phyloP scores from a whole-genome alignment of 2,888 invertebrate species.

The Dexiosoma caninum region DNA sequence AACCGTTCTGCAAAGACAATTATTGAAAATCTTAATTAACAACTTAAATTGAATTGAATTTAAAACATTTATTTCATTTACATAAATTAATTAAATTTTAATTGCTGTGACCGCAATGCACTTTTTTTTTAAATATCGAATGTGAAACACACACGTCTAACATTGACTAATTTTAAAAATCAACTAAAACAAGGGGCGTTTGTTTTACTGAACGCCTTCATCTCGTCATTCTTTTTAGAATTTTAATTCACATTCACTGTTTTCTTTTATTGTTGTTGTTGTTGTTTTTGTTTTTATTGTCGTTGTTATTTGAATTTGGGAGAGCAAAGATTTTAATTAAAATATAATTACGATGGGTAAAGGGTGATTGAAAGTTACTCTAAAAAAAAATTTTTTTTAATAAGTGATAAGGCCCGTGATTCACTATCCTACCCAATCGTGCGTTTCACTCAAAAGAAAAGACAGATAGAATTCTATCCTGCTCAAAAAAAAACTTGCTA shows the following conservation, averaged over 20 bases:
- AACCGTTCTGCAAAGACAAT: slow-evolving; percentile 82
- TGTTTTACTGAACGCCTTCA: slow-evolving; percentile 55
- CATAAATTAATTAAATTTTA: slow-evolving; percentile 44
- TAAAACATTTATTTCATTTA: slow-evolving; percentile 22
- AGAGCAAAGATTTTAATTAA: slow-evolving; percentile 43
- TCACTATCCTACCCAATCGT: no score
- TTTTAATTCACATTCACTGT: slow-evolving; percentile 45
- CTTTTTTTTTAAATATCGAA: slow-evolving; percentile 14
- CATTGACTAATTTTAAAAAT: slow-evolving; percentile 61
- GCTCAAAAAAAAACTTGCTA: no score
- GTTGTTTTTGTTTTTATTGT: no score
- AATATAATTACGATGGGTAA: neutral
- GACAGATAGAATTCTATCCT: no score
- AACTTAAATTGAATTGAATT: slow-evolving; percentile 24
- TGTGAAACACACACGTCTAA: slow-evolving; percentile 53
- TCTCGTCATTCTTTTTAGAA: slow-evolving; percentile 47
- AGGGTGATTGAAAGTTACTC: neutral
- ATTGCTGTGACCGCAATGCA: slow-evolving; percentile 10
- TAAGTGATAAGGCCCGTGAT: no score
- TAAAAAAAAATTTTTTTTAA: no score
- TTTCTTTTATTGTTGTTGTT: slow-evolving; percentile 17
- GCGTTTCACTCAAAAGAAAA: no score
- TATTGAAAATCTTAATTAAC: neutral
- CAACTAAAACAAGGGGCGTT: slow-evolving; percentile 63
- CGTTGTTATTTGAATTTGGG: slow-evolving; percentile 27